Percentiles rank a stretch among this genome's conserved stretches.
These are phyloP conservation scores for Tenthredo distinguenda DNA, from an alignment of 2,888 invertebrate genomes.

Conservation along the genomic window DNA sequence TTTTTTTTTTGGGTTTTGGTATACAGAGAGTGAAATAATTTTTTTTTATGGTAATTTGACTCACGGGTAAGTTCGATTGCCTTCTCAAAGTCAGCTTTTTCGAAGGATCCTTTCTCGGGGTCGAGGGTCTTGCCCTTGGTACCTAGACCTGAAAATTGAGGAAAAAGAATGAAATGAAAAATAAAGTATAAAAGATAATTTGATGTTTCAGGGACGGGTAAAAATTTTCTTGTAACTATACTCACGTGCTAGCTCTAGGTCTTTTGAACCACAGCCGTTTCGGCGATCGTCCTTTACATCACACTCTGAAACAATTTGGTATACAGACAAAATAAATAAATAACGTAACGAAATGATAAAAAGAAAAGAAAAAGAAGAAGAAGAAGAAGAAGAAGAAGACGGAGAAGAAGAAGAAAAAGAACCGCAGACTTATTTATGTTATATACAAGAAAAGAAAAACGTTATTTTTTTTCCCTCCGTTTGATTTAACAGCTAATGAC, in stretches of 20 bases:
- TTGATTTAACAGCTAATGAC: conserved; percentile 45
- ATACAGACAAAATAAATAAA: neutral
- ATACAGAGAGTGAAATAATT: no score
- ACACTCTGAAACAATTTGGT: conserved; percentile 82
- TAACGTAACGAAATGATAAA: neutral
- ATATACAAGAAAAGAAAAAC: neutral
- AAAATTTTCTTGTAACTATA: conserved; percentile 39
- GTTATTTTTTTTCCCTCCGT: neutral
- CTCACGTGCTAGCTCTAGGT: conserved; percentile 83
- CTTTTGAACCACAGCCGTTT: conserved; percentile 89
- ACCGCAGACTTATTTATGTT: neutral
- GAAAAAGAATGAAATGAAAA: neutral
- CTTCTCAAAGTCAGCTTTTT: conserved; percentile 92
- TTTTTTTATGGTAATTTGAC: conserved; percentile 54
- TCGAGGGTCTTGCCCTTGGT: conserved; percentile 82
- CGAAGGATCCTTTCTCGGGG: conserved; percentile 84
- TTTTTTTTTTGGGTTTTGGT: no score
- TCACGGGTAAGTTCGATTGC: conserved; percentile 91
- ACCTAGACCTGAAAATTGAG: conserved; percentile 78
- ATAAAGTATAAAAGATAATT: no score
- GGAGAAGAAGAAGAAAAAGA: conserved; percentile 21
- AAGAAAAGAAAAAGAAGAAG: neutral
- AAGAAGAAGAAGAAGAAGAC: no score
- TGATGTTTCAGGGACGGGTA: neutral
- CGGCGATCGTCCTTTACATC: conserved; percentile 93